Evolutionary conservation across 2,888 invertebrate species (phyloP).

Genomic region (Stomorhina lunata): DNA sequence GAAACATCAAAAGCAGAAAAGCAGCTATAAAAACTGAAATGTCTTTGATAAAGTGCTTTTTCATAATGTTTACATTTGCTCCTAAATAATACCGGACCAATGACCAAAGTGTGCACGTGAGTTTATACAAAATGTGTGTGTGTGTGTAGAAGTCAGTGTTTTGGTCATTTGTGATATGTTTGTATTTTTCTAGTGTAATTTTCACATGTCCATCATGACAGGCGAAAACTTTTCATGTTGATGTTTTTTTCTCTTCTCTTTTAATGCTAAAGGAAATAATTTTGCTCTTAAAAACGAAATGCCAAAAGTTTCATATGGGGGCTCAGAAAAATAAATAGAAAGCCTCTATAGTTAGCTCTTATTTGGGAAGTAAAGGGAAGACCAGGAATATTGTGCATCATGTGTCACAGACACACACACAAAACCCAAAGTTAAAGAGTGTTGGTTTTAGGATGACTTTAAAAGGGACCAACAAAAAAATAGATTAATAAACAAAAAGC

Average conservation of each 20-base stretch:
- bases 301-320: constrained; percentile 1
- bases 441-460: constrained; percentile 38
- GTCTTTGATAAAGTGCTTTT: constrained; percentile 25
- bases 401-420: constrained; percentile 21
- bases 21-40: background rate
- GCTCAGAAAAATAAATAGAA: background rate
- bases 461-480: background rate
- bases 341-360: too few species aligned
- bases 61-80: constrained; percentile 1
- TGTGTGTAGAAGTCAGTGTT: background rate
- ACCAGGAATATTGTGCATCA: too few species aligned
- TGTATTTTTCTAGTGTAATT: constrained; percentile 41
- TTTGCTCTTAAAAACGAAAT: constrained; percentile 34
- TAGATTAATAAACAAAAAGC: background rate
- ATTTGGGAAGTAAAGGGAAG: too few species aligned
- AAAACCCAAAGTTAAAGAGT: background rate
- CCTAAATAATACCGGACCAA: background rate
- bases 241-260: constrained; percentile 32
- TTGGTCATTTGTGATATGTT: constrained; percentile 19
- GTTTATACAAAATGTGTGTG: background rate
- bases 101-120: background rate
- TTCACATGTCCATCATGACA: constrained; percentile 62
- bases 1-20: background rate
- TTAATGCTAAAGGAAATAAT: constrained; percentile 37
- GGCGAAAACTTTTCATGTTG: constrained; percentile 47